Evolutionary conservation across 2,888 invertebrate species (phyloP).

Genomic region (Nudaria mundana): DNA sequence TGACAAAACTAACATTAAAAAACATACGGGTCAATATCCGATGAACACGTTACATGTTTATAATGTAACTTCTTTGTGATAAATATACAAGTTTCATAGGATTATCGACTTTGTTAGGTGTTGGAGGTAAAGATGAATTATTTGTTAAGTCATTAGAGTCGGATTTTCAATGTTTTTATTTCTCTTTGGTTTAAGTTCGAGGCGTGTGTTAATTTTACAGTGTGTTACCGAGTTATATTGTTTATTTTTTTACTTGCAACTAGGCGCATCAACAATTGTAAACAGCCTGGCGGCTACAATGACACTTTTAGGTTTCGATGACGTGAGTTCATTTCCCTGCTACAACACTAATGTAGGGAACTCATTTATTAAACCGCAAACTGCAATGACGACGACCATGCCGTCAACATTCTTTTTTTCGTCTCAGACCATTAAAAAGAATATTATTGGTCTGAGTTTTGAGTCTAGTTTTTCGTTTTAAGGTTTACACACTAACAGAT

Average conservation of each 20-base stretch:
- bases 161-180: constrained; percentile 58
- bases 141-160: constrained; percentile 58
- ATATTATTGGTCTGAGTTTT: too few relatives aligned
- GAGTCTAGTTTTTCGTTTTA: too few relatives aligned
- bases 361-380: too few relatives aligned
- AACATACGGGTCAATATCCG: constrained; percentile 31
- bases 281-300: too few relatives aligned
- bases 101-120: constrained; percentile 28
- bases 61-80: constrained; percentile 23
- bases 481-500: too few relatives aligned
- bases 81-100: constrained; percentile 9
- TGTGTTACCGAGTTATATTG: constrained; percentile 29
- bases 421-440: too few relatives aligned
- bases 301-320: too few relatives aligned
- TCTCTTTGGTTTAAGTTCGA: constrained; percentile 28
- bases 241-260: constrained; percentile 31
- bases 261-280: constrained; percentile 9
- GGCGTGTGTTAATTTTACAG: constrained; percentile 35
- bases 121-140: constrained; percentile 48
- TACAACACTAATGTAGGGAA: too few relatives aligned
- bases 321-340: too few relatives aligned
- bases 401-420: too few relatives aligned
- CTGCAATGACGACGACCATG: too few relatives aligned
- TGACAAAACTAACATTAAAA: constrained; percentile 52
- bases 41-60: background rate